Percentiles rank a stretch among this genome's conserved stretches.
Evolutionary conservation across 2,113 vertebrate genomes (phyloP).

Genomic region (Brachypteracias leptosomus): DNA sequence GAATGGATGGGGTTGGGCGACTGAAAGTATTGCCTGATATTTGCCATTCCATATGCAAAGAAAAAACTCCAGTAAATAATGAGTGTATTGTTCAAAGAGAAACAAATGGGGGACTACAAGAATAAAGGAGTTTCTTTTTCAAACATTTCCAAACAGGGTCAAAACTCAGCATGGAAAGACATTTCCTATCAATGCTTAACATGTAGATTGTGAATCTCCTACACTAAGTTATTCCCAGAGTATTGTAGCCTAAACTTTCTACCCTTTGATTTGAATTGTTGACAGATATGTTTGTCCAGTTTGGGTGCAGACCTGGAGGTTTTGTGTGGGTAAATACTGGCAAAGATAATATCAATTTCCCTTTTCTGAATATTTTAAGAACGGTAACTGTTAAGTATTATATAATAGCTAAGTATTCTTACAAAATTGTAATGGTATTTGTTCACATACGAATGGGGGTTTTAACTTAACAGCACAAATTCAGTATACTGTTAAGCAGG

Average conservation of each 20-base stretch:
- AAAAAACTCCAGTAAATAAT: neutral
- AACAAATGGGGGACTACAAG: neutral
- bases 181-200: neutral
- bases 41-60: neutral
- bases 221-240: neutral
- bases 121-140: neutral
- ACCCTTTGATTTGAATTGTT: neutral
- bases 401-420: neutral
- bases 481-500: too few species aligned
- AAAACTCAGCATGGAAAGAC: neutral
- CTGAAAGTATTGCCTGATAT: neutral
- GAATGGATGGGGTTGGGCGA: neutral
- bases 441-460: too few species aligned
- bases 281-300: neutral
- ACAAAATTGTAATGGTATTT: neutral
- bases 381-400: neutral
- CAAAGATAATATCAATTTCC: neutral
- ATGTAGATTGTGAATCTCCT: neutral
- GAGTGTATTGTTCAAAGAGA: neutral
- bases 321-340: neutral
- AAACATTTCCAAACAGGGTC: neutral
- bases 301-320: neutral
- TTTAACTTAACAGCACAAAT: too few species aligned
- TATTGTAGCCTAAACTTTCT: neutral
- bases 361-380: neutral